Evolutionary conservation across 1,140 invertebrate species (phyloP).

Genomic region (Drosophila takahashii): DNA sequence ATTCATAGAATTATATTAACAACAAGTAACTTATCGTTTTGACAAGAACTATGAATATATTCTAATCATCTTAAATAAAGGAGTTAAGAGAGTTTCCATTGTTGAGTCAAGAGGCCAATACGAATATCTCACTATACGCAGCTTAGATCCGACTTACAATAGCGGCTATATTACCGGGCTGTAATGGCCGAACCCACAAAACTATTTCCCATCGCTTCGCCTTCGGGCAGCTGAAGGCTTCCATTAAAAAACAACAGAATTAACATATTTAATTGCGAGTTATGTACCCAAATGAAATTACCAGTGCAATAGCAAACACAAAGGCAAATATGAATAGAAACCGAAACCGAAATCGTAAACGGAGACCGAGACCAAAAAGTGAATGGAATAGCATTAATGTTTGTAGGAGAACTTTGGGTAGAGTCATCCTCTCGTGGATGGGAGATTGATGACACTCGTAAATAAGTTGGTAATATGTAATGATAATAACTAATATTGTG

Average conservation of each 20-base stretch:
- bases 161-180: slow-evolving; percentile 7
- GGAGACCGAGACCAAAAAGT: slow-evolving; percentile 12
- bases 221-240: slow-evolving; percentile 68
- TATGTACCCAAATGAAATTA: slow-evolving; percentile 55
- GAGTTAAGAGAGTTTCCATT: neutral
- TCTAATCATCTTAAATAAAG: neutral
- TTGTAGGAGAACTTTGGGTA: slow-evolving; percentile 8
- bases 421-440: slow-evolving; percentile 8
- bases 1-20: too few species aligned
- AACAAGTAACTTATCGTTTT: too few species aligned
- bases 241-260: slow-evolving; percentile 56
- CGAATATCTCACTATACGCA: neutral
- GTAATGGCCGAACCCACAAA: slow-evolving; percentile 28
- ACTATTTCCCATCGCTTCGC: slow-evolving; percentile 59
- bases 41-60: too few species aligned
- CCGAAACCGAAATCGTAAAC: slow-evolving; percentile 30
- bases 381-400: slow-evolving; percentile 20
- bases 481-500: slow-evolving; percentile 52
- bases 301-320: slow-evolving; percentile 45
- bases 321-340: slow-evolving; percentile 14
- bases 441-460: slow-evolving; percentile 74
- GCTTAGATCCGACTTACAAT: slow-evolving; percentile 18
- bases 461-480: slow-evolving; percentile 43
- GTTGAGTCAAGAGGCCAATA: slow-evolving; percentile 14
- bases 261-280: slow-evolving; percentile 69